These are phyloP conservation scores for Liopterus haemorrhoidalis DNA, from an alignment of 2,888 invertebrate species.

Conservation along the genomic window DNA sequence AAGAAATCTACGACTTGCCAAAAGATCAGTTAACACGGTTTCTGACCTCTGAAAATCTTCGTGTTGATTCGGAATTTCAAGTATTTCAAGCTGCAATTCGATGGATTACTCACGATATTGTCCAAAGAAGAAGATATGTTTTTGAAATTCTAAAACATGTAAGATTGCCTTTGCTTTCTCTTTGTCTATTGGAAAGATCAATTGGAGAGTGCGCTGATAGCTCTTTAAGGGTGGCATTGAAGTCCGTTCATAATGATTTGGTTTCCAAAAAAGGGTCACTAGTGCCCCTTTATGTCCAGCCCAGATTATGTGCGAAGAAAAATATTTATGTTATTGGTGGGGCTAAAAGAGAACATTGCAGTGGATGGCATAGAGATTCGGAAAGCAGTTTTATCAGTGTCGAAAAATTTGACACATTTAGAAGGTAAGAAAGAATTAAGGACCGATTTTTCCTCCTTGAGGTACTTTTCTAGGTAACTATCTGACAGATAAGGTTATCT, in stretches of 20 bases:
- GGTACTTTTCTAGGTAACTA: too few species aligned
- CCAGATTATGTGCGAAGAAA: constrained; percentile 79
- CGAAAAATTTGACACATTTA: constrained; percentile 75
- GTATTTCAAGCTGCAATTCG: constrained; percentile 78
- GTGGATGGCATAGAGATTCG: constrained; percentile 65
- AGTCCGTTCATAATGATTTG: constrained; percentile 67
- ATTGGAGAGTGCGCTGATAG: constrained; percentile 73
- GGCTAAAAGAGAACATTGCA: constrained; percentile 69
- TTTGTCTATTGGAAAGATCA: constrained; percentile 70
- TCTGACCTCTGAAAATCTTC: constrained; percentile 77
- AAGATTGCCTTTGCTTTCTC: constrained; percentile 75
- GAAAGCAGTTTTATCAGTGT: constrained; percentile 80
- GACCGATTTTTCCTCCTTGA: too few species aligned
- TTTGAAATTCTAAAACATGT: constrained; percentile 80
- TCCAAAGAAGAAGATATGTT: constrained; percentile 70
- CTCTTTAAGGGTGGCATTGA: constrained; percentile 58
- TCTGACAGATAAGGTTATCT: too few species aligned
- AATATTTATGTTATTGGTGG: constrained; percentile 86
- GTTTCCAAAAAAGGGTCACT: constrained; percentile 68
- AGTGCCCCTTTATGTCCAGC: constrained; percentile 69
- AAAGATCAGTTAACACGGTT: constrained; percentile 70
- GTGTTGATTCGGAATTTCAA: constrained; percentile 84
- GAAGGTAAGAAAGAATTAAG: constrained; percentile 47
- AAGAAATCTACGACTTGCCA: constrained; percentile 80
- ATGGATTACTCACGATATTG: constrained; percentile 80